Evolutionary conservation across 2,888 invertebrate genomes (phyloP), one percentile per base, ranked within the genome.

Genomic region (Acrobasis repandana): DNA sequence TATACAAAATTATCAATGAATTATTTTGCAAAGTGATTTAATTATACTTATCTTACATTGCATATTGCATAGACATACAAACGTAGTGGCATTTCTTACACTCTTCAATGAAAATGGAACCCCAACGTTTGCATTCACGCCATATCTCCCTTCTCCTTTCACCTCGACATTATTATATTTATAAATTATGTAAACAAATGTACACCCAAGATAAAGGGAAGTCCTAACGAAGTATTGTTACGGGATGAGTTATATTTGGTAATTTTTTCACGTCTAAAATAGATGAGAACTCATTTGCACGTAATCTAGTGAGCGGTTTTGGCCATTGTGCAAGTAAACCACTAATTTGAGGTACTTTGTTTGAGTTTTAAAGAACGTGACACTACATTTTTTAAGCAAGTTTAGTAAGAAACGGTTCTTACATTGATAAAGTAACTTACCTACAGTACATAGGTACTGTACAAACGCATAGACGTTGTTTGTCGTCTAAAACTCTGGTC

Each of bases 191-290:
- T 90, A 88, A 89, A 90, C 90, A 90, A 67, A 74, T 72, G 72
- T 71, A 74, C 77, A 88, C 60, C 50, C 63, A 62, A 54, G 16
- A 58, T 15, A 63, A 64, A 82, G 79, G 82, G 81, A 75, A 71
- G 74, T 70, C 72, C 80, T 90, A 89, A 89, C 86, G 89, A 90
- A 89, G 77, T 83, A 89, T 90, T 90, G 88, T 89, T 74, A 61
- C 57, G 58, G 65, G 71, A 73, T 76, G 78, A 82, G 73, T 82
- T 78, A 81, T 80, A 76, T 77, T 74, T 67, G 66, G 70, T 74
- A 71, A 72, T 80, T 77, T 82, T 78, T 80, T 78, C 72, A 70
- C 67, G 58, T 54, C 56, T 63, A 62, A 80, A 79, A 72, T 79
- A 80, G 80, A 80, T 75, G 80, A 79, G 73, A 72, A 64, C 63